Base-by-base conservation (phyloP, 2,797 vertebrate species). In the Sternarchorhynchus goeldii region DNA sequence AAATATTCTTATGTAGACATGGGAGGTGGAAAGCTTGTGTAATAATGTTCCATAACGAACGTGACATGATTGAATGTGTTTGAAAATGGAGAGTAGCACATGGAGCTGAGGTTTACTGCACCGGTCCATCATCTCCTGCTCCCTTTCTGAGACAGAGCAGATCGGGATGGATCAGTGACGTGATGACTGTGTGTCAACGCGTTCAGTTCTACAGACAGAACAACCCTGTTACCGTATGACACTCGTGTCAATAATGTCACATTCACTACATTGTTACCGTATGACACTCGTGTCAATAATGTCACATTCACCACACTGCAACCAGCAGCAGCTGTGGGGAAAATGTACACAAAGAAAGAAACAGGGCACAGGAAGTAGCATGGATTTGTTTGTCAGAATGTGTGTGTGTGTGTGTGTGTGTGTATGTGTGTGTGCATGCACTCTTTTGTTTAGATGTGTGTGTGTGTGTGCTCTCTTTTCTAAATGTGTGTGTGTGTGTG, bases 251-350 rank as follows among this genome's bases (percentile, higher is more conserved):
- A 81, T 86, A 87, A 87, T 81, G 77, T 72, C 81, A 79, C 78
- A 75, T 25, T 25, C 25, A 25, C 25, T 25, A 25, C 25, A 25
- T 25, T 78, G 83, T 86, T 75, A 86, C 76, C 80, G 68, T 80
- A 59, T 86, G 85, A 85, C 89, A 85, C 78, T 81, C 81, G 58
- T 78, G 87, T 88, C 87, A 87, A 81, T 86, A 87, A 87, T 81
- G 77, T 72, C 81, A 79, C 78, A 75, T 87, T 87, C 78, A 79
- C 57, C 55, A 70, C 59, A 73, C 79, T 73, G 73, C 70, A 36
- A 83, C 67, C 79, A 81, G 85, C 65, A 82, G 81, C 75, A 69
- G 50, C 58, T 76, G 69, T 75, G 81, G 75, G 62, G 60, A 34
- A 81, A 75, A 75, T 45, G 50, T 39, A 41, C n/a, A 71, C 31